Conservation (phyloP, 2,113 vertebrate genomes). For the Eupsittula cactorum region DNA sequence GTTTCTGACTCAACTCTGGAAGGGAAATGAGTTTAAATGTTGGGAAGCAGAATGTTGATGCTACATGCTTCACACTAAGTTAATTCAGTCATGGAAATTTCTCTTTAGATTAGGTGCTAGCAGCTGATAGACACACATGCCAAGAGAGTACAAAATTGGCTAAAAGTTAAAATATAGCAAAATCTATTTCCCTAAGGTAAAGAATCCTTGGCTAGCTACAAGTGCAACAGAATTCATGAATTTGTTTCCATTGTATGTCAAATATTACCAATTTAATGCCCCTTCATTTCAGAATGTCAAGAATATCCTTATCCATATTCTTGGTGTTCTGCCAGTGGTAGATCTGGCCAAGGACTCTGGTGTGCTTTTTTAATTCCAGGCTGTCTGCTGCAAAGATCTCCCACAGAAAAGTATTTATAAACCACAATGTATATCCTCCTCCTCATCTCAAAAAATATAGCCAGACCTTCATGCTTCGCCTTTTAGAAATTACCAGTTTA, state of each 20-base stretch:
- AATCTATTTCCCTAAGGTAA: background rate
- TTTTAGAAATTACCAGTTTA: background rate
- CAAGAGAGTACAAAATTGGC: background rate
- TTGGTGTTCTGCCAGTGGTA: conserved; percentile 26
- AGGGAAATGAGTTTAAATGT: background rate
- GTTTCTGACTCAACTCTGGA: background rate
- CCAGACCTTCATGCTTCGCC: background rate
- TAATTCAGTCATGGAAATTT: background rate
- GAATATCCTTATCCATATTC: conserved; percentile 28
- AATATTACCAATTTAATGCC: conserved; percentile 3
- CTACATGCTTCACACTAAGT: background rate
- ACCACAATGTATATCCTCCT: background rate
- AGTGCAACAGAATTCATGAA: background rate
- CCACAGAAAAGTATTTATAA: conserved; percentile 37
- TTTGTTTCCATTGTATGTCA: background rate
- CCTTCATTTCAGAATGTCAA: conserved; percentile 35
- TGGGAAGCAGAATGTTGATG: background rate
- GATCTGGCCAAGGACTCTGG: conserved; percentile 31
- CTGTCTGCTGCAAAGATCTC: conserved; percentile 2
- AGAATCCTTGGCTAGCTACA: background rate
- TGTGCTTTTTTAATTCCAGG: conserved; percentile 13
- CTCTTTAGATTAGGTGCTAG: background rate
- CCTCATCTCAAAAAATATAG: background rate
- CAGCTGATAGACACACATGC: background rate
- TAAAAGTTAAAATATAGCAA: background rate